Evolutionary conservation across 2,888 invertebrate genomes (phyloP).

Genomic region (Cenopis cana): DNA sequence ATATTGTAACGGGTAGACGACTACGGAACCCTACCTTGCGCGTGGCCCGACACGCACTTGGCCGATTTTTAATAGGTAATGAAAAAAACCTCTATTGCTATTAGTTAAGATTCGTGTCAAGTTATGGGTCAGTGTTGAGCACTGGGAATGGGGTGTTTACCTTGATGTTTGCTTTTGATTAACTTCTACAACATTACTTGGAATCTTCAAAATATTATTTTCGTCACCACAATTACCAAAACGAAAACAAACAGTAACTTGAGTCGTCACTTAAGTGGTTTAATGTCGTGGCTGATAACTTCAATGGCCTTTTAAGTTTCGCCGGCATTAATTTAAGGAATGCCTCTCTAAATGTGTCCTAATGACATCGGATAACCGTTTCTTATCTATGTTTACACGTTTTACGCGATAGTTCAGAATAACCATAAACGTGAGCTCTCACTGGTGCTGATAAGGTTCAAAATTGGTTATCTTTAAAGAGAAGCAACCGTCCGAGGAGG

Average conservation of each 20-base stretch:
- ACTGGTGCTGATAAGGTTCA: constrained; percentile 20
- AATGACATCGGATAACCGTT: constrained; percentile 43
- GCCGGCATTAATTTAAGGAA: constrained; percentile 37
- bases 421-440: constrained; percentile 25
- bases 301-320: constrained; percentile 37
- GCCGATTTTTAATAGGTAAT: too few species aligned
- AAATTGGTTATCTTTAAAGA: constrained; percentile 20
- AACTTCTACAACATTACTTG: background rate
- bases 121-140: too few species aligned
- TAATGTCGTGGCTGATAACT: constrained; percentile 27
- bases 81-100: too few species aligned
- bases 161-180: background rate
- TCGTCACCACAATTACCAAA: background rate
- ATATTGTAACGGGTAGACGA: too few species aligned
- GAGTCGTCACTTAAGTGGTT: constrained; percentile 1
- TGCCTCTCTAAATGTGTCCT: constrained; percentile 38
- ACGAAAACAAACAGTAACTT: constrained; percentile 20
- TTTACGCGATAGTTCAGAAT: constrained; percentile 19
- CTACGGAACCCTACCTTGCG: too few species aligned
- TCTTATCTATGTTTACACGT: constrained; percentile 36
- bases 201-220: background rate
- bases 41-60: too few species aligned
- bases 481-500: constrained; percentile 5
- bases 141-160: too few species aligned
- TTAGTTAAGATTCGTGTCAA: too few species aligned